Evolutionary conservation across 1,140 invertebrate species (phyloP), one percentile per base, ranked within the genome.

Genomic region (Trissolcus basalis): DNA sequence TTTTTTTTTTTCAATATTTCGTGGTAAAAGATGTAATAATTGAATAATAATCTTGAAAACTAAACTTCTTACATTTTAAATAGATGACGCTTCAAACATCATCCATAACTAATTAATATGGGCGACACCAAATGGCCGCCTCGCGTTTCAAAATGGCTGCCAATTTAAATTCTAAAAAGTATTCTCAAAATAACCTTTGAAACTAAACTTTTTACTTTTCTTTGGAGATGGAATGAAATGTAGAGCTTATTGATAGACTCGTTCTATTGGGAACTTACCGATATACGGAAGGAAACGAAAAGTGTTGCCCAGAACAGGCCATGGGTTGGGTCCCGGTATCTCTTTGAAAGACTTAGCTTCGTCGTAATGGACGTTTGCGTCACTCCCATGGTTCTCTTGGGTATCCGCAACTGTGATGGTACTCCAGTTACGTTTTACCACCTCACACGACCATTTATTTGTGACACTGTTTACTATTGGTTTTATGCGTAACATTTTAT

Each of bases 211-310:
- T n/a, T n/a, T n/a, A n/a, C n/a, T n/a, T n/a, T n/a, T 27, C 19
- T 27, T 27, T 39, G 36, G n/a, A 9, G 36, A 9, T 39, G 9
- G 9, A 39, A 39, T 9, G 9, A 39, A 39, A 9, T 4, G 36
- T 2, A 2, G 36, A 11, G 3, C 9, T 11, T 11, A 9, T 9
- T n/a, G 9, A 9, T 39, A 2, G 1, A 8, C 36, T 39, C 36
- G 36, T 39, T 39, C 9, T n/a, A 9, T 39, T n/a, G 1, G 6
- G 36, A 39, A 10, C 53, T 58, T 89, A 93, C 92, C 92, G 75
- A 93, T 91, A 49, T 90, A 76, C 13, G 82, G 92, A 9, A 89
- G 64, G 56, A 89, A 89, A 75, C 84, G 77, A 76, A 86, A 87
- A 12, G 82, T 77, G 63, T 89, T 90, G 35, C 88, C 88, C 19